Evolutionary conservation across 1,140 invertebrate species (phyloP).

Genomic region (Pseudomyrmex flavicornis): DNA sequence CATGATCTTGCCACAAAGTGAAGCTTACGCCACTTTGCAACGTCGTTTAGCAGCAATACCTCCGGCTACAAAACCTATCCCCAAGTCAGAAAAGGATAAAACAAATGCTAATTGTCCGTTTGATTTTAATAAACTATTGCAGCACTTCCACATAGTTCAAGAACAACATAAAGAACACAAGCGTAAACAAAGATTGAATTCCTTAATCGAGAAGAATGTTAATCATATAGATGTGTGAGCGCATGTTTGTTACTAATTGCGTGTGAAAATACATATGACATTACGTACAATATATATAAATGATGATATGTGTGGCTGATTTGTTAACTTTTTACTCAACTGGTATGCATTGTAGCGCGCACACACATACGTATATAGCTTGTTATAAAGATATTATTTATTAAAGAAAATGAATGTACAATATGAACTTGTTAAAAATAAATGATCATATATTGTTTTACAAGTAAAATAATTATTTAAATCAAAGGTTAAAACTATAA

Average conservation of each 20-base stretch:
- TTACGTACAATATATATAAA: conserved; percentile 32
- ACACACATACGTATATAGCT: conserved; percentile 15
- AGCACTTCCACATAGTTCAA: conserved; percentile 89
- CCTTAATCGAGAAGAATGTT: conserved; percentile 77
- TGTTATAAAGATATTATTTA: conserved; percentile 48
- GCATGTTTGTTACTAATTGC: conserved; percentile 2
- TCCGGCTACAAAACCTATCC: conserved; percentile 81
- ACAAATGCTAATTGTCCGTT: conserved; percentile 25
- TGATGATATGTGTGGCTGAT: conserved; percentile 17
- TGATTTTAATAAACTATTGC: conserved; percentile 87
- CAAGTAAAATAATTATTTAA: conserved; percentile 11
- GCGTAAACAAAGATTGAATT: conserved; percentile 81
- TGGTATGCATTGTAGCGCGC: conserved; percentile 5
- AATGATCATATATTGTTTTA: conserved; percentile 20
- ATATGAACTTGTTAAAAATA: conserved; percentile 9
- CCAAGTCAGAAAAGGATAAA: conserved; percentile 77
- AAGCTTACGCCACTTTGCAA: conserved; percentile 96
- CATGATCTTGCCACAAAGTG: conserved; percentile 99
- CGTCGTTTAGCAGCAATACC: conserved; percentile 96
- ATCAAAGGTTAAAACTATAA: neutral
- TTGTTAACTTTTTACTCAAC: conserved; percentile 55
- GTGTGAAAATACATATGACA: conserved; percentile 13
- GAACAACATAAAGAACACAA: conserved; percentile 88
- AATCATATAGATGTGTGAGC: conserved; percentile 75
- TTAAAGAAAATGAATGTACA: conserved; percentile 18